Conservation (phyloP, 2,113 vertebrate genomes). For the Nothoprocta pentlandii region DNA sequence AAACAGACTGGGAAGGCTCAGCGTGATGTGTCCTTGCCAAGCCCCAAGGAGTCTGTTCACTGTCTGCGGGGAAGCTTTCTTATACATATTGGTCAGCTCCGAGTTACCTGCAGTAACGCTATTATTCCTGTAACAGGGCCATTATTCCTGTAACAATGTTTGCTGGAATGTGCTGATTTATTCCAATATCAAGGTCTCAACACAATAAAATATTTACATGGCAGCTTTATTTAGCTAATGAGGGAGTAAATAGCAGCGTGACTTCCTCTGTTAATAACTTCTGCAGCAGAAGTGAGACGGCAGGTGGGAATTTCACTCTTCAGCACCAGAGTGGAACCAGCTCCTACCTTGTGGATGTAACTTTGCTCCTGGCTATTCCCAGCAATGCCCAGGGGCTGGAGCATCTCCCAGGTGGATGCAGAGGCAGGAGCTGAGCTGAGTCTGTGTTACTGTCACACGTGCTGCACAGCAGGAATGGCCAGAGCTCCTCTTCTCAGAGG, state of each 20-base stretch:
- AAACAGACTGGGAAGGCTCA: slow-evolving; percentile 3
- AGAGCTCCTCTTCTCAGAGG: background rate
- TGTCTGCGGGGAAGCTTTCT: background rate
- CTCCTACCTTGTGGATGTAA: background rate
- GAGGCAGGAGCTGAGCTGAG: background rate
- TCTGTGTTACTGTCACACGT: background rate
- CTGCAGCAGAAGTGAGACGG: background rate
- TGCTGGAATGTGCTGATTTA: background rate
- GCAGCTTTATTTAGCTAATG: background rate
- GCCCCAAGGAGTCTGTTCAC: background rate
- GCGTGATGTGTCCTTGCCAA: background rate
- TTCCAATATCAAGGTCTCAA: background rate
- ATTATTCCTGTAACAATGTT: background rate
- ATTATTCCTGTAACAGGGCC: background rate
- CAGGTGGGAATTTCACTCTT: background rate
- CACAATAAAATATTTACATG: background rate
- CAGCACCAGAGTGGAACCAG: background rate
- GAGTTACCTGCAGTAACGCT: background rate
- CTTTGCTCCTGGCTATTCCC: background rate
- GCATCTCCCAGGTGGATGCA: background rate
- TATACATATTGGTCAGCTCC: background rate
- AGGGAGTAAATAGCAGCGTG: background rate
- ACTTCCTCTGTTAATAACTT: background rate
- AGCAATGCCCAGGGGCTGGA: background rate
- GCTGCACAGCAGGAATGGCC: background rate